These are phyloP conservation scores for Apogon hyalosoma DNA, from an alignment of 2,797 vertebrate species.

Conservation along the genomic window DNA sequence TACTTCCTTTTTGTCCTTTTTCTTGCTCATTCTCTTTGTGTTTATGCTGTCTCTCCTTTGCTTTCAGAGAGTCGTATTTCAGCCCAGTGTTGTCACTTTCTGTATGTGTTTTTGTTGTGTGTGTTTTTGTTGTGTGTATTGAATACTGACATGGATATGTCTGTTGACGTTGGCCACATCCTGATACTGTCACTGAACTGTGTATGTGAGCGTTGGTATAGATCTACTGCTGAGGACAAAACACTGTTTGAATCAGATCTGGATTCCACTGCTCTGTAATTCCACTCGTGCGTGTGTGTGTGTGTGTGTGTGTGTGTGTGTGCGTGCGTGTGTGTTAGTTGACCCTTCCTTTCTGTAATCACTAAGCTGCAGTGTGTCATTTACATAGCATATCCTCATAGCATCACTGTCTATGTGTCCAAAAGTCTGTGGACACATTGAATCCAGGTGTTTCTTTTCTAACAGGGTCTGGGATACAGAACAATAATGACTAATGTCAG, in stretches of 20 bases:
- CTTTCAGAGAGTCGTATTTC: not conserved
- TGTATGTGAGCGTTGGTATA: slow-evolving; percentile 3
- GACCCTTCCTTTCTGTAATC: slow-evolving; percentile 23
- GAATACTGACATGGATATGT: not conserved
- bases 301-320: slow-evolving; percentile 9
- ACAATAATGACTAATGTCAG: no score
- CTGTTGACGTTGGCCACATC: slow-evolving; percentile 8
- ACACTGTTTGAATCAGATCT: slow-evolving; percentile 4
- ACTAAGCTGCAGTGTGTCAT: slow-evolving; percentile 19
- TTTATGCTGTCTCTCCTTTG: not conserved
- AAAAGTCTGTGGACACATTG: no score
- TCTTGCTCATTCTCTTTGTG: not conserved
- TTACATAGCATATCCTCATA: slow-evolving; percentile 4
- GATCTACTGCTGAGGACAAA: not conserved
- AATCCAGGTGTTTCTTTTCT: no score
- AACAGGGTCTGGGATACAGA: no score
- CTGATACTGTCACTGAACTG: slow-evolving; percentile 3
- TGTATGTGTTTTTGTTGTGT: slow-evolving; percentile 7
- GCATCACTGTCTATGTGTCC: slow-evolving; percentile 6
- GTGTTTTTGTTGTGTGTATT: not conserved
- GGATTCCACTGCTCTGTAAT: slow-evolving; percentile 33
- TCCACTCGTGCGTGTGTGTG: not conserved
- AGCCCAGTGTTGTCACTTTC: not conserved
- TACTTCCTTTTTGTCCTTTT: not conserved
- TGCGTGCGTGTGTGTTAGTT: slow-evolving; percentile 3